Evolutionary conservation across 2,797 vertebrate species (phyloP).

Genomic region (Geotria australis): DNA sequence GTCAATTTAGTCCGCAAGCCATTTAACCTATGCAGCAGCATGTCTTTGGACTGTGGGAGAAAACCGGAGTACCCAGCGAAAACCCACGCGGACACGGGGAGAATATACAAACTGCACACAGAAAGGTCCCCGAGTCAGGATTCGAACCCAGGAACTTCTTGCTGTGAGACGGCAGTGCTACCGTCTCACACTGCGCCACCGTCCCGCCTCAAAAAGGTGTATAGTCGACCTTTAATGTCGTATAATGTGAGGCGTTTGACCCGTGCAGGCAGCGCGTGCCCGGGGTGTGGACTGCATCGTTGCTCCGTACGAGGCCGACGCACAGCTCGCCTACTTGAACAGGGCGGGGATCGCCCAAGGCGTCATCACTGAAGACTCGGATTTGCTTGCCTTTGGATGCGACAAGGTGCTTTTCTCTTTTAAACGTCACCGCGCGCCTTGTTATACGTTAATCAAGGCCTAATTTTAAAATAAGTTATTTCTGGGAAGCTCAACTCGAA

Average conservation of each 20-base stretch:
- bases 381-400: conserved; percentile 81
- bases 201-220: neutral
- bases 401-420: conserved; percentile 32
- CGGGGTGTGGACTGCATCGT: conserved; percentile 63
- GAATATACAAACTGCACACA: too few species aligned
- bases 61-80: too few species aligned
- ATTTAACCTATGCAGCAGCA: too few species aligned
- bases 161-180: too few species aligned
- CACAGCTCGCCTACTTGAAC: conserved; percentile 63
- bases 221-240: neutral
- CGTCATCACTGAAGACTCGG: conserved; percentile 80
- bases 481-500: neutral
- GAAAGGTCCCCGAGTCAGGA: too few species aligned
- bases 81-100: too few species aligned
- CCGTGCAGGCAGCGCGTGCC: conserved; percentile 28
- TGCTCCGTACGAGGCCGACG: conserved; percentile 84
- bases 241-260: neutral
- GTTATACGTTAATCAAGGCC: too few species aligned
- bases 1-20: too few species aligned
- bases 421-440: too few species aligned
- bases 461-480: neutral
- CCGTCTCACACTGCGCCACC: neutral
- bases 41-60: too few species aligned
- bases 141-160: too few species aligned
- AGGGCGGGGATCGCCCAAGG: conserved; percentile 49